These are phyloP conservation scores for Pteria penguin DNA, from an alignment of 2,888 invertebrate species.

Conservation along the genomic window DNA sequence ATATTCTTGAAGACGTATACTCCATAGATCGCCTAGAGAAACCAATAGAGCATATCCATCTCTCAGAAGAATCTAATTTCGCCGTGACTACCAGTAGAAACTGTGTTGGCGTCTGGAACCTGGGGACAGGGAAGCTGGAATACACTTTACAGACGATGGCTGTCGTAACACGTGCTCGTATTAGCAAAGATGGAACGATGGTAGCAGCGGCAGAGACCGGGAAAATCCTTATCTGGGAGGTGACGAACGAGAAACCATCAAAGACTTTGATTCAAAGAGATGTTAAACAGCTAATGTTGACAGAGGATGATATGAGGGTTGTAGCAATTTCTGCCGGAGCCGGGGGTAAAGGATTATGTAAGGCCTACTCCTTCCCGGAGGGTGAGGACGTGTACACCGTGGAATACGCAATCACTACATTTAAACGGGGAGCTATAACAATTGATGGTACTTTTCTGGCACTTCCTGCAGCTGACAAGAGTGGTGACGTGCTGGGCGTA, in stretches of 20 bases:
- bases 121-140: constrained; percentile 90
- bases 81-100: constrained; percentile 96
- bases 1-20: constrained; percentile 96
- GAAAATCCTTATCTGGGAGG: constrained; percentile 94
- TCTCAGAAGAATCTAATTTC: constrained; percentile 86
- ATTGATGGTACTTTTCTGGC: constrained; percentile 88
- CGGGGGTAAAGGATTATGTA: constrained; percentile 58
- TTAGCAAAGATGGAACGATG: constrained; percentile 90
- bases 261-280: constrained; percentile 91
- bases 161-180: constrained; percentile 94
- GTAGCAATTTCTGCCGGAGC: constrained; percentile 85
- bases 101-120: constrained; percentile 97
- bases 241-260: constrained; percentile 86
- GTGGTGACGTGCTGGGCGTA: constrained; percentile 92
- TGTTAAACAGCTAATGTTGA: constrained; percentile 87
- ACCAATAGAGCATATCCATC: constrained; percentile 91
- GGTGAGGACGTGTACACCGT: constrained; percentile 89
- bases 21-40: constrained; percentile 91
- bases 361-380: constrained; percentile 82
- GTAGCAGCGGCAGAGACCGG: constrained; percentile 96
- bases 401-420: constrained; percentile 90
- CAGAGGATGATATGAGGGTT: constrained; percentile 88
- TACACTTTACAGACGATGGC: constrained; percentile 95
- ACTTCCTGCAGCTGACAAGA: constrained; percentile 85
- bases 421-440: constrained; percentile 89